These are phyloP conservation scores for Chloroclystis v-ata DNA, from an alignment of 2,888 invertebrate genomes.

Conservation along the genomic window DNA sequence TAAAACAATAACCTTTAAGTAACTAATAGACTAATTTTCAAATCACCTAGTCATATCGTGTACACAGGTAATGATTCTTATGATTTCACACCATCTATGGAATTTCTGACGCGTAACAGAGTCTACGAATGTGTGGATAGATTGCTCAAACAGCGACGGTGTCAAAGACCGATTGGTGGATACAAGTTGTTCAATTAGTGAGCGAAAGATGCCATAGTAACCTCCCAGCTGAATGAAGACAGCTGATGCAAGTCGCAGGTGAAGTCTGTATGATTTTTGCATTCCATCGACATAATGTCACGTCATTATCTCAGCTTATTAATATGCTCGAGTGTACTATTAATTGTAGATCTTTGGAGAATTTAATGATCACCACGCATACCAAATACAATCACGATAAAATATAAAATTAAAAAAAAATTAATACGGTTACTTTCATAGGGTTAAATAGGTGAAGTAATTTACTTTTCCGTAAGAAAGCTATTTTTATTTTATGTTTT, in stretches of 20 bases:
- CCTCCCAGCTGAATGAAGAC: constrained; percentile 17
- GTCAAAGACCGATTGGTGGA: constrained; percentile 66
- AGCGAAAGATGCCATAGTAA: constrained; percentile 51
- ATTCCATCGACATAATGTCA: no score
- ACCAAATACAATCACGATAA: no score
- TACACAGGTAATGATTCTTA: not conserved
- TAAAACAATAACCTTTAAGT: not conserved
- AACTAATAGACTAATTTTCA: not conserved
- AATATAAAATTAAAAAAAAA: no score
- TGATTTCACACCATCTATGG: not conserved
- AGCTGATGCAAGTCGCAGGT: not conserved
- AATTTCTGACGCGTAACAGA: not conserved
- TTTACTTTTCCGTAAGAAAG: no score
- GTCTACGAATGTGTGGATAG: constrained; percentile 1
- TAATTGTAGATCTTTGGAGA: no score
- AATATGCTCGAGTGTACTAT: no score
- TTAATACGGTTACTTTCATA: no score
- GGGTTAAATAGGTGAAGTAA: no score
- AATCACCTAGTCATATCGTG: not conserved
- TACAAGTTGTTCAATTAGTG: constrained; percentile 70
- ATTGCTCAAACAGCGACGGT: constrained; percentile 52
- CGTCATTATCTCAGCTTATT: no score
- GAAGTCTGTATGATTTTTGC: not conserved
- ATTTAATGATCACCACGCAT: no score
- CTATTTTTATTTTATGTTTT: no score